A percentile compares a stretch with the other conserved stretches of the same genome.
These are phyloP conservation scores for Sarcophaga variegata DNA, from an alignment of 2,888 invertebrate genomes.

Conservation along the genomic window DNA sequence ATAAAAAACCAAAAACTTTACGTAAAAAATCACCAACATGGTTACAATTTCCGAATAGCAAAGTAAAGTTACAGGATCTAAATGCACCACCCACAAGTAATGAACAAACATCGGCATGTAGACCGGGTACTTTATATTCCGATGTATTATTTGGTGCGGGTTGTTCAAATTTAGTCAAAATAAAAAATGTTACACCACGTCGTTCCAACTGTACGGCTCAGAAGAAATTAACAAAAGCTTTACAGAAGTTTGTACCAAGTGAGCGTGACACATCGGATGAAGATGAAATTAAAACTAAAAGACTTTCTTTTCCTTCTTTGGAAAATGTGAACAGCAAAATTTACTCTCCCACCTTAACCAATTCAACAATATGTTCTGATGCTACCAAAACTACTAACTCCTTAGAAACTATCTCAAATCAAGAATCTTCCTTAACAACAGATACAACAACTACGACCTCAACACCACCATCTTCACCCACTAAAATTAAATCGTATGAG, in stretches of 20 bases:
- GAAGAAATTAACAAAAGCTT: conserved; percentile 68
- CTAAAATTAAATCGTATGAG: conserved; percentile 23
- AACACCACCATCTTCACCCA: neutral
- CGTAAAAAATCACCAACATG: conserved; percentile 71
- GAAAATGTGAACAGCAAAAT: conserved; percentile 12
- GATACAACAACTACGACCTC: neutral
- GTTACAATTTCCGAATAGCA: conserved; percentile 68
- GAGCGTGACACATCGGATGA: conserved; percentile 51
- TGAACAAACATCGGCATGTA: conserved; percentile 69
- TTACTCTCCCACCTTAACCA: neutral
- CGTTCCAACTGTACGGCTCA: conserved; percentile 58
- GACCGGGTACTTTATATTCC: conserved; percentile 73
- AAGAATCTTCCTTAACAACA: neutral
- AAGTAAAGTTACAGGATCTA: conserved; percentile 28
- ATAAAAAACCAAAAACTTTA: conserved; percentile 65
- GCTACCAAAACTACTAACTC: neutral
- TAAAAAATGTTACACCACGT: conserved; percentile 69
- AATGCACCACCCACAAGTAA: neutral
- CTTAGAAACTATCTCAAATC: conserved; percentile 1
- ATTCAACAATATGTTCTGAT: neutral
- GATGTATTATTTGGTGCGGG: conserved; percentile 73
- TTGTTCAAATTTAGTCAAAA: conserved; percentile 70
- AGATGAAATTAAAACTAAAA: conserved; percentile 56
- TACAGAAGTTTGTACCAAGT: conserved; percentile 55
- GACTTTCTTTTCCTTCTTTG: conserved; percentile 64